Percentiles rank a stretch among this genome's conserved stretches.
phyloP scores from a whole-genome alignment of 1,140 invertebrate species.

The Teleogryllus occipitalis region DNA sequence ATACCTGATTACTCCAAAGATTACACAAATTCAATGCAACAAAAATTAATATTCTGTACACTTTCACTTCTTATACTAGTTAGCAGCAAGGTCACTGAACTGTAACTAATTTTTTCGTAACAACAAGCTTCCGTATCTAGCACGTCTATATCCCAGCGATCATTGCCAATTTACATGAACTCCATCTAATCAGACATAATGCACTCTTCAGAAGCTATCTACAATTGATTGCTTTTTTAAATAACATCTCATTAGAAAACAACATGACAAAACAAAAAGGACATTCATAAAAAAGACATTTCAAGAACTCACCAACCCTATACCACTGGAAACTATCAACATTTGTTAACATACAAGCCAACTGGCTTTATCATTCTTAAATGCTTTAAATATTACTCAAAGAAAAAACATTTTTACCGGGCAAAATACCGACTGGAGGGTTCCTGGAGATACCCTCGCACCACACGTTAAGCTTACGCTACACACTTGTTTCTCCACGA shows the following conservation, averaged over 20 bases:
- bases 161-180: not conserved
- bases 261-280: not conserved
- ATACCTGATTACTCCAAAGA: not conserved
- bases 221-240: not conserved
- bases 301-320: slow-evolving; percentile 1
- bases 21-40: not conserved
- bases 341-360: slow-evolving; percentile 1
- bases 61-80: not conserved
- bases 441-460: not conserved
- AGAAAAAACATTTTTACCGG: not conserved
- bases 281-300: slow-evolving; percentile 6
- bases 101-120: not conserved
- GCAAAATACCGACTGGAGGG: not conserved
- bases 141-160: not conserved
- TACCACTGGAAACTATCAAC: slow-evolving; percentile 4
- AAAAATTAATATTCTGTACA: not conserved
- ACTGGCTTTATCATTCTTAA: slow-evolving; percentile 1
- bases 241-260: slow-evolving; percentile 2
- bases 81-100: not conserved
- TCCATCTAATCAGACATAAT: not conserved
- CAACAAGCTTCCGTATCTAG: not conserved
- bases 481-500: not conserved
- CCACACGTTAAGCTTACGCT: not conserved
- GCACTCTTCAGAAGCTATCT: not conserved
- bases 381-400: slow-evolving; percentile 6